A percentile compares a stretch with the other conserved stretches of the same genome.
Evolutionary conservation across 1,140 invertebrate genomes (phyloP).

Genomic region (Macrobrachium rosenbergii): DNA sequence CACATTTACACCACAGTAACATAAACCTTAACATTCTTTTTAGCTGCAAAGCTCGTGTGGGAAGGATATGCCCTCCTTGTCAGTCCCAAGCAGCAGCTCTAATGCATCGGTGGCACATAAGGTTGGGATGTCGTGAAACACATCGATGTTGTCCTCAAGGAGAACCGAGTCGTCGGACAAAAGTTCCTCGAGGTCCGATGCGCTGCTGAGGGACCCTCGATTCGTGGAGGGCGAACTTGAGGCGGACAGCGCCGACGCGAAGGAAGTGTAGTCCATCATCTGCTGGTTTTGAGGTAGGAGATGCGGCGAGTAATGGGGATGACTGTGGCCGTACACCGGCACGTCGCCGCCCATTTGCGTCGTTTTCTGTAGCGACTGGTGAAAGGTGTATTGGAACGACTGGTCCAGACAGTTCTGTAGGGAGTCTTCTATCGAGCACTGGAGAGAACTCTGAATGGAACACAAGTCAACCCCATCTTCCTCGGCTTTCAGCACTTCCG

Average conservation of each 20-base stretch:
- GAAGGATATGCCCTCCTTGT: neutral
- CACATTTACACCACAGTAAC: too few species aligned
- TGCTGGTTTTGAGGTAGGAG: neutral
- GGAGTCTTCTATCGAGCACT: neutral
- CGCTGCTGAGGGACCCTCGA: slow-evolving; percentile 12
- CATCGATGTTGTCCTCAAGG: slow-evolving; percentile 31
- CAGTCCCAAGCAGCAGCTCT: slow-evolving; percentile 3
- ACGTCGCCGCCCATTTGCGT: neutral
- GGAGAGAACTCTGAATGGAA: slow-evolving; percentile 19
- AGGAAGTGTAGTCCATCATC: neutral
- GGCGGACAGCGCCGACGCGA: neutral
- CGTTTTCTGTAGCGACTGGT: neutral
- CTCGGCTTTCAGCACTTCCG: slow-evolving; percentile 70
- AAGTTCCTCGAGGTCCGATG: slow-evolving; percentile 23
- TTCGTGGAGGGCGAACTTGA: slow-evolving; percentile 4
- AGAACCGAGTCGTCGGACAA: slow-evolving; percentile 14
- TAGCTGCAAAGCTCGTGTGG: too few species aligned
- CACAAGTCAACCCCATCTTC: neutral
- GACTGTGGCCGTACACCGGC: neutral
- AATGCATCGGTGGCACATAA: slow-evolving; percentile 17
- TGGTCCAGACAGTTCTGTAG: slow-evolving; percentile 1
- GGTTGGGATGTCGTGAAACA: slow-evolving; percentile 29
- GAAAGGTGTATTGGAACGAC: slow-evolving; percentile 1
- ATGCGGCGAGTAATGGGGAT: neutral
- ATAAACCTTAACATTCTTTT: too few species aligned